Base-by-base conservation (phyloP, 2,113 vertebrate genomes). In the Corvus cornix region DNA sequence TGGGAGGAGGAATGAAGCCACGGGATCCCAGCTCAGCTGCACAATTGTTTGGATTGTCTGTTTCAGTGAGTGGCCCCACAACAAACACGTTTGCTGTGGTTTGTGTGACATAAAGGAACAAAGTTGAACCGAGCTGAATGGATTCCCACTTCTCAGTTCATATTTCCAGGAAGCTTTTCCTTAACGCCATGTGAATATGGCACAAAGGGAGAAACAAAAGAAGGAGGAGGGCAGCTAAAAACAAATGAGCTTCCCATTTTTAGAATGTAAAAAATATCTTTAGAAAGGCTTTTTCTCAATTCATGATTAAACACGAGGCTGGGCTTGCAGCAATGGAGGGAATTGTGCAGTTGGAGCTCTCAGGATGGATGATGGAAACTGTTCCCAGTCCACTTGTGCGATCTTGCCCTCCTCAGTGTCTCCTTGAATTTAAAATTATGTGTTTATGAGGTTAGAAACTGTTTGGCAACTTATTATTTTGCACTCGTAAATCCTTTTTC, bases 111-210 rank as follows among this genome's bases (percentile, higher is more conserved):
- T 1, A 19, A 39, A 79, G 79, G 79, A 28, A 39, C 58, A 37
- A 52, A 72, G 67, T n/a, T 53, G 56, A 16, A 11, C 27, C 1
- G 7, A n/a, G 66, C 58, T 64, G 49, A 83, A 51, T 1, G 2
- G 3, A 27, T 48, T 59, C 77, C 84, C 35, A 4, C 31, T 3
- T 22, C 43, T 16, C 76, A 39, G 73, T 9, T 22, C 27, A 1
- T 10, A 17, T 48, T 87, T 44, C 46, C 67, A 73, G 69, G 59
- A 52, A 83, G 59, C 35, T 74, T 39, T 52, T 43, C 48, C 63
- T 53, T 5, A 37, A 48, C 0, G 0, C 70, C 1, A 0, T 6
- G 13, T 12, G 28, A 63, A 4, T 0, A 2, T 7, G 7, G 37
- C 66, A 35, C 82, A 21, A 30, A 67, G 1, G 59, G 58, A 68